phyloP scores from a whole-genome alignment of 2,797 vertebrate genomes.

The Pseudochirops corinnae region DNA sequence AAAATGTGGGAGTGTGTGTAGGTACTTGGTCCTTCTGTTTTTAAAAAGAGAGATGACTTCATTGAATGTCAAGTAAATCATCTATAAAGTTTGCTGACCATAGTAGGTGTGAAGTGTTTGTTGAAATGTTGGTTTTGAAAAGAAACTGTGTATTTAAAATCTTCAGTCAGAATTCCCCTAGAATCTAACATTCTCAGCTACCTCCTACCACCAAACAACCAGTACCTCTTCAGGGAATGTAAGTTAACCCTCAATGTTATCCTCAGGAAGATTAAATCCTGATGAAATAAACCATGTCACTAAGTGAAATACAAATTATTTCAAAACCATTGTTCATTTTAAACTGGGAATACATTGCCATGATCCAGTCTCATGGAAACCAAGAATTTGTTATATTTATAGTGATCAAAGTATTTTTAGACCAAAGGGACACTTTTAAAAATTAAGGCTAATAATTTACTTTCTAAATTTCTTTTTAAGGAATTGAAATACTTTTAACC shows the following conservation, averaged over 20 bases:
- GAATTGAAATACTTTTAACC: neutral
- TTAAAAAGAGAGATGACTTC: neutral
- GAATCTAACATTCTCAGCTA: neutral
- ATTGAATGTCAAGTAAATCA: neutral
- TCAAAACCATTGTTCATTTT: neutral
- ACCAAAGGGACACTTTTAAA: neutral
- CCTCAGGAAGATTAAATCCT: neutral
- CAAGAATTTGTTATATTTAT: neutral
- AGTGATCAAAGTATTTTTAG: neutral
- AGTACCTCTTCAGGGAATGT: constrained; percentile 3
- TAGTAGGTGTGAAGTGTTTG: neutral
- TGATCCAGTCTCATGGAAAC: neutral
- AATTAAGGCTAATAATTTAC: neutral
- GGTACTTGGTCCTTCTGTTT: neutral
- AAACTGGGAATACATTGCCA: neutral
- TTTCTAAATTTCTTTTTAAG: neutral
- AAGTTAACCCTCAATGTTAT: neutral
- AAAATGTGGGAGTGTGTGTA: neutral
- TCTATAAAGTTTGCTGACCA: neutral
- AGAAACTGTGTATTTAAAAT: neutral
- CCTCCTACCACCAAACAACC: neutral
- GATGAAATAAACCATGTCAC: neutral
- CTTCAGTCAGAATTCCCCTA: neutral
- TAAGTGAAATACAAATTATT: neutral
- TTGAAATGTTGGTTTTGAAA: neutral